Percentiles rank a stretch among this genome's conserved stretches.
phyloP scores from a whole-genome alignment of 2,113 vertebrate genomes.

The Ictalurus punctatus region DNA sequence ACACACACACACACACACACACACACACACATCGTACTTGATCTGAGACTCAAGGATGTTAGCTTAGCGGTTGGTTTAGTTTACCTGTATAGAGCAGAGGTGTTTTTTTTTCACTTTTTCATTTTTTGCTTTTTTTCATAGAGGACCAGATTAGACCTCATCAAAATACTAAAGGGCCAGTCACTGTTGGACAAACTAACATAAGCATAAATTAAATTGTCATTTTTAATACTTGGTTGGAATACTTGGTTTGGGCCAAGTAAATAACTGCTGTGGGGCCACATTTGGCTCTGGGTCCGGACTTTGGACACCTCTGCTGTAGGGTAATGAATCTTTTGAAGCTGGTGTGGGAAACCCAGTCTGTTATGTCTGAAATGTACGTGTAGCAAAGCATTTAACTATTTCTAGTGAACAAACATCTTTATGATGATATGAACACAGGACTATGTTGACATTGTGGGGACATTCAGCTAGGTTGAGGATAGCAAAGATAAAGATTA shows the following conservation, averaged over 20 bases:
- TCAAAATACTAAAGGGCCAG: too few relatives aligned
- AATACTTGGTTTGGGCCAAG: too few relatives aligned
- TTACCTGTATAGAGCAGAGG: too few relatives aligned
- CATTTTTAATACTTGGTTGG: too few relatives aligned
- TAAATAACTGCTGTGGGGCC: not conserved
- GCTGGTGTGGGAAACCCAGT: not conserved
- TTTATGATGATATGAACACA: not conserved
- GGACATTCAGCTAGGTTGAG: not conserved
- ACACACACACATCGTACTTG: too few relatives aligned
- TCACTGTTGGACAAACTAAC: too few relatives aligned
- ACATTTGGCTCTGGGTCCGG: not conserved
- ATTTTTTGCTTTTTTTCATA: not conserved
- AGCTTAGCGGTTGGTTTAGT: too few relatives aligned
- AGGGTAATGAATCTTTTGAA: not conserved
- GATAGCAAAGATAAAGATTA: not conserved
- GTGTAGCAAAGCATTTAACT: not conserved
- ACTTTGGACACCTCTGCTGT: not conserved
- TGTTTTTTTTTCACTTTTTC: not conserved
- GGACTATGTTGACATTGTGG: not conserved
- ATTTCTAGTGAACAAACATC: not conserved
- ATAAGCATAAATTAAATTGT: too few relatives aligned
- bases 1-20: too few relatives aligned
- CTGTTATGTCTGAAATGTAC: not conserved
- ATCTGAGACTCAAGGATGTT: too few relatives aligned
- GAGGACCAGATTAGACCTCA: not conserved